phyloP scores from a whole-genome alignment of 2,113 vertebrate species.

The Syngnathus typhle region DNA sequence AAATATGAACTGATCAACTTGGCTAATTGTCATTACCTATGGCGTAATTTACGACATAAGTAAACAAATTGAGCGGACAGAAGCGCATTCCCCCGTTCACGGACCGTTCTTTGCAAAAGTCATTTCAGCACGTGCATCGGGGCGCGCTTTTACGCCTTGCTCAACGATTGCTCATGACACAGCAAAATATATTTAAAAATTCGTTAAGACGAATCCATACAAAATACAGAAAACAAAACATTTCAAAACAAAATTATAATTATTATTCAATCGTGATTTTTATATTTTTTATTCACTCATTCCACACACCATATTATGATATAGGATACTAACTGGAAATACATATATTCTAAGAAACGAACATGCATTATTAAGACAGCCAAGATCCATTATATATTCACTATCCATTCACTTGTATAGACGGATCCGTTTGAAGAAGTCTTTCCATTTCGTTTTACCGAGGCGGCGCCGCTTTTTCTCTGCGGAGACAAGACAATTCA shows the following conservation, averaged over 20 bases:
- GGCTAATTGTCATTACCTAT: neutral
- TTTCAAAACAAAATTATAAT: neutral
- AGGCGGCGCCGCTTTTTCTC: neutral
- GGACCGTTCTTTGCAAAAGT: neutral
- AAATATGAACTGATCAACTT: neutral
- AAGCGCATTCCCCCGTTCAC: neutral
- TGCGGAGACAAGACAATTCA: conserved; percentile 1
- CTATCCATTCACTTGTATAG: neutral
- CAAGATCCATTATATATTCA: neutral
- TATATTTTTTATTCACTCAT: neutral
- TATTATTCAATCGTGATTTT: neutral
- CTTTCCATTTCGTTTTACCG: neutral
- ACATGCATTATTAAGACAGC: neutral
- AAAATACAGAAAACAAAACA: neutral
- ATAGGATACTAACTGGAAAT: neutral
- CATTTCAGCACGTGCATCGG: neutral
- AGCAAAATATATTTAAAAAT: neutral
- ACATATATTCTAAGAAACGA: neutral
- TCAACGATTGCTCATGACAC: neutral
- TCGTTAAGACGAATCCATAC: neutral
- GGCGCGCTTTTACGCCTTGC: neutral
- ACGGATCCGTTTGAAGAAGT: neutral
- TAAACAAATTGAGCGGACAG: neutral
- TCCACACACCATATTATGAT: neutral
- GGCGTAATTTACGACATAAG: neutral